Evolutionary conservation across 2,888 invertebrate genomes (phyloP), one percentile per base, ranked within the genome.

Genomic region (Eupithecia centaureata): DNA sequence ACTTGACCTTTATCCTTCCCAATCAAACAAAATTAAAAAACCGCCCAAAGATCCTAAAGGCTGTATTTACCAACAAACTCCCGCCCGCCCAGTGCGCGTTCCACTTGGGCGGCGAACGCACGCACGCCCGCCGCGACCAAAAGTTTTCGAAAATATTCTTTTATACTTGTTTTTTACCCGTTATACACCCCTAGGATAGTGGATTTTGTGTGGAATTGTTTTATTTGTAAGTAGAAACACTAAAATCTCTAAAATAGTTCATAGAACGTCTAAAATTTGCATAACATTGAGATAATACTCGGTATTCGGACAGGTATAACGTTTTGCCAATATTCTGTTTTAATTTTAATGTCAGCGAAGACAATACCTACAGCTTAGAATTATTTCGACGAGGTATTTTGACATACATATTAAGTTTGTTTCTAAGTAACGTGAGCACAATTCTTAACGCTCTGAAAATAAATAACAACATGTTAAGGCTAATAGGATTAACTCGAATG

Each of bases 131-230:
- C 47, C 73, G 72, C 52, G 72, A 65, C 72, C 58, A 68, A 73
- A 74, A 76, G 68, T 73, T 74, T 73, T 73, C 70, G 72, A 72
- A 66, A 63, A 71, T 75, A 75, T 73, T 72, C 70, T 76, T 76
- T 69, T 74, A 72, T 71, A 76, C 51, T 57, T 61, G 15, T 64
- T 70, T 66, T 63, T 38, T 63, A 70, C 35, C 72, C 66, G 66
- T 72, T 76, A 70, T 76, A 76, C 73, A 76, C 67, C 72, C 58
- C 32, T 73, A 75, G 73, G 47, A 69, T 73, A 75, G 75, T 73
- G 72, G 35, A 61, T 51, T 59, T 47, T 68, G 67, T 72, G 73
- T 74, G 71, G 51, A 67, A 70, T 61, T 70, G 67, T 71, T 68
- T 71, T 63, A 57, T 71, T 71, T 71, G 75, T 75, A 56, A 72